These are phyloP conservation scores for Drosophila lacteicornis DNA, from an alignment of 1,140 invertebrate species.

Conservation along the genomic window DNA sequence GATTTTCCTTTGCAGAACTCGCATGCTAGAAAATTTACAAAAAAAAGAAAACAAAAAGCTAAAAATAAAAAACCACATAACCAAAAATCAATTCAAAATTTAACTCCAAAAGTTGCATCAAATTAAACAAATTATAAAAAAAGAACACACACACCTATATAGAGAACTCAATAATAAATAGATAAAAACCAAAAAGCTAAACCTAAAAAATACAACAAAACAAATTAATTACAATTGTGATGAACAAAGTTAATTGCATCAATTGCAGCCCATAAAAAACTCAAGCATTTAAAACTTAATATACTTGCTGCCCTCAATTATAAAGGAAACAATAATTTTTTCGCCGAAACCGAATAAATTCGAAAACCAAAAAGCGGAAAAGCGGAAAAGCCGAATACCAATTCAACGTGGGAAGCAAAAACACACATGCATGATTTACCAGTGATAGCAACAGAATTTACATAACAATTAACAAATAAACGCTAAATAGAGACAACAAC, in stretches of 20 bases:
- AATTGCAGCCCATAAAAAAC: slow-evolving; percentile 51
- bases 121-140: slow-evolving; percentile 41
- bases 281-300: slow-evolving; percentile 49
- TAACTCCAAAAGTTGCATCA: slow-evolving; percentile 47
- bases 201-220: slow-evolving; percentile 28
- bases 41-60: slow-evolving; percentile 49
- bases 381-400: not conserved
- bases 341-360: slow-evolving; percentile 6
- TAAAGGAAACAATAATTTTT: slow-evolving; percentile 81
- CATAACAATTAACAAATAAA: slow-evolving; percentile 45
- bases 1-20: slow-evolving; percentile 82
- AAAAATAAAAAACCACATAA: slow-evolving; percentile 46
- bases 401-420: slow-evolving; percentile 28
- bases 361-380: not conserved
- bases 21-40: slow-evolving; percentile 72
- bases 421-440: slow-evolving; percentile 51
- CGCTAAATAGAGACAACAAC: slow-evolving; percentile 22
- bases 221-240: slow-evolving; percentile 69
- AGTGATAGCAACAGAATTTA: slow-evolving; percentile 77
- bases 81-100: slow-evolving; percentile 76
- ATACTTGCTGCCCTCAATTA: slow-evolving; percentile 66
- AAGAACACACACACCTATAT: slow-evolving; percentile 49
- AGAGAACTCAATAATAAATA: slow-evolving; percentile 56
- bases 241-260: slow-evolving; percentile 68
- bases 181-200: slow-evolving; percentile 36